Conservation (phyloP, 1,140 invertebrate species). For the Dolichoris vasculosae region DNA sequence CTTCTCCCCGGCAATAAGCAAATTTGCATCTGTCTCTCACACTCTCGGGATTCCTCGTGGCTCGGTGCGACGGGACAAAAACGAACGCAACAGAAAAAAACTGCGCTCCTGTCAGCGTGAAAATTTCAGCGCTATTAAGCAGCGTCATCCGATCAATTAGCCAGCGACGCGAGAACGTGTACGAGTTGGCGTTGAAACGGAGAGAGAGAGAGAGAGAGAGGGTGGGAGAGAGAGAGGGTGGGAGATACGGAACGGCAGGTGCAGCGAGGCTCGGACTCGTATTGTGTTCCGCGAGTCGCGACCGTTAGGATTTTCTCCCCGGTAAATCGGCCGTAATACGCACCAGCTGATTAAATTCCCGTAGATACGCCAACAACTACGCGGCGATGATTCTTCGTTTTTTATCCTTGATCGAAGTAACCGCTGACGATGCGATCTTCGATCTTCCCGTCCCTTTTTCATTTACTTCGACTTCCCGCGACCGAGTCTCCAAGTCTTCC, state of each 20-base stretch:
- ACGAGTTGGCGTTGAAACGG: background rate
- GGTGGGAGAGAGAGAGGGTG: background rate
- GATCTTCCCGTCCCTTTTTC: background rate
- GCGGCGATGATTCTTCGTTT: background rate
- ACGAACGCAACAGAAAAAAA: background rate
- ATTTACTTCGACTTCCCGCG: background rate
- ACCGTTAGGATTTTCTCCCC: too few species aligned
- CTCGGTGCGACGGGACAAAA: background rate
- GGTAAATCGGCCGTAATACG: slow-evolving; percentile 22
- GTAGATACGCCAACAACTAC: background rate
- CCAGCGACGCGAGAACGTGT: slow-evolving; percentile 21
- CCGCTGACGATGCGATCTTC: background rate
- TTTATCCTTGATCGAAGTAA: background rate
- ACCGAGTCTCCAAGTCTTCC: background rate
- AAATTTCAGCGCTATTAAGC: slow-evolving; percentile 38
- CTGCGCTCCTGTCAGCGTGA: slow-evolving; percentile 7
- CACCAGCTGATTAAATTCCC: slow-evolving; percentile 6
- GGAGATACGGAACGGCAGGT: background rate
- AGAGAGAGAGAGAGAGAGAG: background rate
- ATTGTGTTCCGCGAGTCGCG: slow-evolving; percentile 11
- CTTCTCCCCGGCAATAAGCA: slow-evolving; percentile 9
- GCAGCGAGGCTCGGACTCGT: background rate
- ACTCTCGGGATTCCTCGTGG: background rate
- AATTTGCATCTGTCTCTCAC: slow-evolving; percentile 33
- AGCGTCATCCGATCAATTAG: slow-evolving; percentile 51